A percentile compares a stretch with the other conserved stretches of the same genome.
Evolutionary conservation across 2,797 vertebrate genomes (phyloP).

Genomic region (Anolis apletophallus): DNA sequence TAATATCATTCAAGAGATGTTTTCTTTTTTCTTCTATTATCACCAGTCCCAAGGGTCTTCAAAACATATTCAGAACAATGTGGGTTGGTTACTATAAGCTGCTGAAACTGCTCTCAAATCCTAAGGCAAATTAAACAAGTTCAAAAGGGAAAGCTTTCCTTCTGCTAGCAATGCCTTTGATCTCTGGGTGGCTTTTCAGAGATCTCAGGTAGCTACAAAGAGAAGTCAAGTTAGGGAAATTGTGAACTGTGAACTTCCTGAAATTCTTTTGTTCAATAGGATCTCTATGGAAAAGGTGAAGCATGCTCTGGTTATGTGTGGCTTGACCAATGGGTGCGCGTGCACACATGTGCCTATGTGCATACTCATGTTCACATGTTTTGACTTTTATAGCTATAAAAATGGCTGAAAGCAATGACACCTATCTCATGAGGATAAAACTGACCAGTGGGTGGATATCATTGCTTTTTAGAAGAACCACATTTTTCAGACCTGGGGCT

Average conservation of each 20-base stretch:
- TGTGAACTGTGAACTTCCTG: background rate
- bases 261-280: background rate
- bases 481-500: too few relatives aligned
- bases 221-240: too few relatives aligned
- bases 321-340: background rate
- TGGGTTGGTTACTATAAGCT: background rate
- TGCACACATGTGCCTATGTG: background rate
- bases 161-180: background rate
- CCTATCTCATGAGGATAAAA: too few relatives aligned
- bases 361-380: too few relatives aligned
- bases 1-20: background rate
- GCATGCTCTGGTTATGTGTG: background rate
- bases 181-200: background rate
- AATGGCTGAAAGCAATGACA: background rate
- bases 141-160: background rate
- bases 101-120: background rate
- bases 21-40: background rate
- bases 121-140: background rate
- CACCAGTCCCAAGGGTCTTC: too few relatives aligned
- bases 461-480: too few relatives aligned
- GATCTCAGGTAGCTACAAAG: background rate
- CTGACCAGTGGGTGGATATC: background rate
- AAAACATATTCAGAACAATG: background rate
- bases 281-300: background rate
- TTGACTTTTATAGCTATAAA: background rate